Conservation (phyloP, 2,113 vertebrate genomes). For the Sisor rabdophorus region DNA sequence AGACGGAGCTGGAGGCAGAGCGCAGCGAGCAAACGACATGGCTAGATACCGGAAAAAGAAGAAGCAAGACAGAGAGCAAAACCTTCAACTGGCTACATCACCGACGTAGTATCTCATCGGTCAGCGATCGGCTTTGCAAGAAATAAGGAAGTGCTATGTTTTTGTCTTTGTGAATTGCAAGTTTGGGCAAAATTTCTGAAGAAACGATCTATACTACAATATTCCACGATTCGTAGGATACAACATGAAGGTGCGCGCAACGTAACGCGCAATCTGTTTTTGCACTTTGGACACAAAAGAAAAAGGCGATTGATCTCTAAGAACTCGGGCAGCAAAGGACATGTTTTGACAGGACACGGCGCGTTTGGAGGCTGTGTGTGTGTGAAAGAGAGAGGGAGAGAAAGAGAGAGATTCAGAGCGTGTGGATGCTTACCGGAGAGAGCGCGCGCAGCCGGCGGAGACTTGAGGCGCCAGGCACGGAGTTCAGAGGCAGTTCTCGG, state of each 20-base stretch:
- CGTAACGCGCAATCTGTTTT: neutral
- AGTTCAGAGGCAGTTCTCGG: slow-evolving; percentile 79
- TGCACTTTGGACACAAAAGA: slow-evolving; percentile 3
- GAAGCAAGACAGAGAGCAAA: neutral
- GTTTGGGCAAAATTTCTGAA: neutral
- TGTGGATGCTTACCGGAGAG: slow-evolving; percentile 72
- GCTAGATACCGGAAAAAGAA: slow-evolving; percentile 54
- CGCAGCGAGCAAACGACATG: slow-evolving; percentile 63
- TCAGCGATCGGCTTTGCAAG: neutral
- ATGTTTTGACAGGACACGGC: neutral
- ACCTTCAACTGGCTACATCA: neutral
- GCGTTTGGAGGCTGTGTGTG: neutral
- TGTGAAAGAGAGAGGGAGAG: neutral
- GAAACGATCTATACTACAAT: no score
- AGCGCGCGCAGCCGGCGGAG: slow-evolving; percentile 76
- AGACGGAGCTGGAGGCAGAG: slow-evolving; percentile 74
- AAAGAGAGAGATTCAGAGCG: neutral
- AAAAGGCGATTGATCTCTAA: neutral
- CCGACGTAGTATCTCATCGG: neutral
- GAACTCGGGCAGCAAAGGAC: neutral
- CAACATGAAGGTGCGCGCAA: neutral
- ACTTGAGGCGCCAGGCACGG: slow-evolving; percentile 80
- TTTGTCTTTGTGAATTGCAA: neutral
- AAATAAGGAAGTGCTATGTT: neutral
- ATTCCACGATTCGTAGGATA: neutral